Base-by-base conservation (phyloP, 35 echinoderm and acorn worm genomes). In the Holothuria glaberrima region DNA sequence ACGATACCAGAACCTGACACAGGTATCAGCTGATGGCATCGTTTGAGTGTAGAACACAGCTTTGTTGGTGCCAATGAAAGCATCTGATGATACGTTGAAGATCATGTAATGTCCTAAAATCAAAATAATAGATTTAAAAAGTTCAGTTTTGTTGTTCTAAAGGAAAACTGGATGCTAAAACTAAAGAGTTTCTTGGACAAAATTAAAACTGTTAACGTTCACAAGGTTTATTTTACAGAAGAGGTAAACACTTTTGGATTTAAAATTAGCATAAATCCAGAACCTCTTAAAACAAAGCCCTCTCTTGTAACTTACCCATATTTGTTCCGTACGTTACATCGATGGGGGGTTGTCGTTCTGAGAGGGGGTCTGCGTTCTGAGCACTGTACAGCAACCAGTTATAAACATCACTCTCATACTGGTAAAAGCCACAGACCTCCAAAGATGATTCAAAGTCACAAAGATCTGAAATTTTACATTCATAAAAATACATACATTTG, bases 371-470 rank as follows among this genome's bases (percentile, higher is more conserved):
- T 3, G 31, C 85, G 4, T 34, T 62, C 12, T 10, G 17, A 4
- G 59, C 85, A 0, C 32, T 50, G 20, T 30, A 32, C 22, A 67
- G 2, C 1, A 52, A 12, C 85, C 85, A 87, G 24, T 87, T 71
- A 30, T 45, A 87, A 16, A 30, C 12, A 48, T 87, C 85, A 46
- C 38, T 69, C 10, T 69, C 85, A 87, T 87, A 67, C 85, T 87
- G 85, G 30, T 87, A 71, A 20, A 87, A 87, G 0, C 85, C 85
- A 46, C 85, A 87, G 63, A 48, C 85, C 24, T 67, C 85, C 10
- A 69, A 41, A 29, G 38, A 27, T 48, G 60, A 69, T 62, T 87
- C 85, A 87, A 87, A 87, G 26, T 87, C 85, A 30, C 85, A 87
- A 6, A 87, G 60, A 87, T 87, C 85, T 87, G 85, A 26, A 25